These are phyloP conservation scores for Callospermophilus lateralis DNA, from an alignment of 2,113 vertebrate species.

Conservation along the genomic window DNA sequence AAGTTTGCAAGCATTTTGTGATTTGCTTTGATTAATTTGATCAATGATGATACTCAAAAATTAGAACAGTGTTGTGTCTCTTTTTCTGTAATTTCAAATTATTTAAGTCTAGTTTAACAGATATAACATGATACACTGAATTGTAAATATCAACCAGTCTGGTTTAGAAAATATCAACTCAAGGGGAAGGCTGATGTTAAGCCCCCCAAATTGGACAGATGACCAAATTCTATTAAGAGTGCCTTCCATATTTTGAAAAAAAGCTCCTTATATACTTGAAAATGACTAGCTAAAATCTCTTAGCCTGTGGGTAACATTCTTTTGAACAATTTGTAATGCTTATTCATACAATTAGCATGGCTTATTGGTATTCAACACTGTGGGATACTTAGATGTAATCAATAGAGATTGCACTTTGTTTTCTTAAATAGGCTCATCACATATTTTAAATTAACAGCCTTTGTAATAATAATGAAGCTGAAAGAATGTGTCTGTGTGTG, in stretches of 20 bases:
- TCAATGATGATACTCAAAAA: not conserved
- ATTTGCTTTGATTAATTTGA: not conserved
- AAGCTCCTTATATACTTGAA: not conserved
- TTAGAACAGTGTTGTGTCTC: not conserved
- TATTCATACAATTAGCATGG: not conserved
- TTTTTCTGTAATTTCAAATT: not conserved
- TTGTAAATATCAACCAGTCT: not conserved
- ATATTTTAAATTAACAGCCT: not conserved
- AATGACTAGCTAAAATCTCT: not conserved
- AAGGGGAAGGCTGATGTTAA: not conserved
- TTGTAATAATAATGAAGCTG: not conserved
- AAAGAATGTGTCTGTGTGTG: not conserved
- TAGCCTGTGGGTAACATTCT: not conserved
- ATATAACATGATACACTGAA: not conserved
- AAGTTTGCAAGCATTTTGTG: not conserved
- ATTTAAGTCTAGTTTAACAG: not conserved
- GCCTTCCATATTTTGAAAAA: not conserved
- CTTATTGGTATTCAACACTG: constrained; percentile 30
- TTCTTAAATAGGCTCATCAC: not conserved
- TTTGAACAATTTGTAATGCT: not conserved
- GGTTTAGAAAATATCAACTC: not conserved
- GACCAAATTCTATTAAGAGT: not conserved
- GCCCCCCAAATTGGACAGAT: not conserved
- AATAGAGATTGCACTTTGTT: not conserved
- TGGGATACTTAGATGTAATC: not conserved